Percentiles rank a stretch among this genome's conserved stretches.
Conservation (phyloP, 2,113 vertebrate genomes). For the Mus musculus region GRCm39 chr11:36652501-36653000, state of each 20-base stretch:
- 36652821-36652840: background rate
- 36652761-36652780: background rate
- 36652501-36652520: background rate
- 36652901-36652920: background rate
- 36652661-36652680: conserved; percentile 8
- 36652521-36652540: background rate
- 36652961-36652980: background rate
- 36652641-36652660: conserved; percentile 7
- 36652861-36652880: background rate
- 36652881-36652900: background rate
- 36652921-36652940: background rate
- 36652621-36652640: conserved; percentile 8
- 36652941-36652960: background rate
- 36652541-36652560: background rate
- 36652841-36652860: background rate
- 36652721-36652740: background rate
- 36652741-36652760: background rate
- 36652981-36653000: background rate
- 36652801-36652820: background rate
- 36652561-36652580: background rate
- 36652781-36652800: background rate
- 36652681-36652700: background rate
- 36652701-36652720: background rate
- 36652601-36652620: background rate
- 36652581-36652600: background rate